Evolutionary conservation across 1,140 invertebrate genomes (phyloP), one percentile per base, ranked within the genome.

Genomic region (Brachystomella parvula): DNA sequence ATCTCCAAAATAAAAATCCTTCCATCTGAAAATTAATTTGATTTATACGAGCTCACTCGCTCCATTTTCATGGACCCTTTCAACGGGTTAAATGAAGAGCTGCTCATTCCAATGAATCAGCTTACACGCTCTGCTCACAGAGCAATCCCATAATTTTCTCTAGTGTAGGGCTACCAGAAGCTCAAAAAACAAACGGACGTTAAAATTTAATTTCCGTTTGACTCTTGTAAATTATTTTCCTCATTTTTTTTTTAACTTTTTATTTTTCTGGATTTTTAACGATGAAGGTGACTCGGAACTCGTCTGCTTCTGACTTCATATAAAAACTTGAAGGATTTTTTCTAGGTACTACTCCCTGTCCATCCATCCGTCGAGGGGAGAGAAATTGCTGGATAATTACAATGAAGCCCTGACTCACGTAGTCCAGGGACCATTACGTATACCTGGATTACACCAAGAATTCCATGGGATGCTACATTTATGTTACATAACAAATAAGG

Each of bases 311-410:
- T n/a, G n/a, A n/a, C n/a, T n/a, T n/a, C n/a, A n/a, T n/a, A n/a
- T n/a, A n/a, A n/a, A n/a, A n/a, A n/a, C n/a, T n/a, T n/a, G n/a
- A n/a, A n/a, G n/a, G n/a, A n/a, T n/a, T n/a, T n/a, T n/a, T n/a
- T n/a, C n/a, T n/a, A 6, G 12, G 12, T 26, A 53, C 49, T 53
- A 12, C 49, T 53, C 9, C 49, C n/a, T n/a, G 9, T 44, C 49
- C 49, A 53, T n/a, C 39, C 39, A 44, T 44, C 39, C 39, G 39
- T 15, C 12, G 21, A 53, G 6, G 21, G 24, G 21, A 24, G 24
- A 53, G 24, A 53, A 53, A 53, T 19, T 15, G 24, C 21, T 53
- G 49, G 49, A 53, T 53, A 53, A 53, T 53, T 53, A 53, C 49
- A 24, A 53, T 26, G 24, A 26, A 26, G 49, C 49, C 49, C 24